phyloP scores from a whole-genome alignment of 2,113 vertebrate species.

The Eptesicus fuscus region DNA sequence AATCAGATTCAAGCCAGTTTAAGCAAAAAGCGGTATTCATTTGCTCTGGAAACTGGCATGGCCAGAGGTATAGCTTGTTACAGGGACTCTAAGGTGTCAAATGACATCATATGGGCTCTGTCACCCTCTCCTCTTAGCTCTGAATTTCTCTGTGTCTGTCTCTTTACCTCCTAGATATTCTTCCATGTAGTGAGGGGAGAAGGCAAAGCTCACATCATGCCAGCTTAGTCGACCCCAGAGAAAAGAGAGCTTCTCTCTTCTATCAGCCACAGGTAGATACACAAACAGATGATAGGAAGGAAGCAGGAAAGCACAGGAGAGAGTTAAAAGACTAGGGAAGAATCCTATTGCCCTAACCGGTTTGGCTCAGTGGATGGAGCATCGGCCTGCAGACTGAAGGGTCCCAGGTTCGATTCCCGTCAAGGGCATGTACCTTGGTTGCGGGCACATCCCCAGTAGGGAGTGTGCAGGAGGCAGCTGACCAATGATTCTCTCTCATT shows the following conservation, averaged over 20 bases:
- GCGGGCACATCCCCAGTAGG: too few relatives aligned
- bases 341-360: neutral
- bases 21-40: neutral
- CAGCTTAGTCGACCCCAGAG: neutral
- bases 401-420: too few relatives aligned
- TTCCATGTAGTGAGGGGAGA: neutral
- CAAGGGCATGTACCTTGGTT: too few relatives aligned
- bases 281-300: neutral
- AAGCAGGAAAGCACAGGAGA: neutral
- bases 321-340: neutral
- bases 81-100: neutral
- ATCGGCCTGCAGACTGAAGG: too few relatives aligned
- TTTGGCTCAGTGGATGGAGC: too few relatives aligned
- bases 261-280: neutral
- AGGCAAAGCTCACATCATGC: neutral
- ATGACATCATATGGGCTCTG: neutral
- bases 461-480: too few relatives aligned
- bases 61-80: neutral
- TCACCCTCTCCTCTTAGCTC: neutral
- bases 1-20: slow-evolving; percentile 23
- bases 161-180: neutral
- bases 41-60: neutral
- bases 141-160: neutral
- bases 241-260: neutral
- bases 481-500: too few relatives aligned